Conservation (phyloP, 2,113 vertebrate species). For the Neofelis nebulosa region DNA sequence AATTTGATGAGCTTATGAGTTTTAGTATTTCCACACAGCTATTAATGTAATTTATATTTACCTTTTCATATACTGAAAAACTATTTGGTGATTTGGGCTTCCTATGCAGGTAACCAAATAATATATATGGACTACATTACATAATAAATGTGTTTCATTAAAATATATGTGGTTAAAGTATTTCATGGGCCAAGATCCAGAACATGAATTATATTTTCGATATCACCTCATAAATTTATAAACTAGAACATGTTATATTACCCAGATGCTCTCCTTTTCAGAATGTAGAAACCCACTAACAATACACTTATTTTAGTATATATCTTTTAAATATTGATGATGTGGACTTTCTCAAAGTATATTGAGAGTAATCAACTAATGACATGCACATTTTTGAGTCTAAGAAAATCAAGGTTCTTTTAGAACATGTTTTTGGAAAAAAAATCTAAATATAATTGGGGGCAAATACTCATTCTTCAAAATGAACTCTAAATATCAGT, state of each 20-base stretch:
- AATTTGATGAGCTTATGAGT: not conserved
- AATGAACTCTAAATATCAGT: not conserved
- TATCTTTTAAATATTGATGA: not conserved
- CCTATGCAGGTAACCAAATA: not conserved
- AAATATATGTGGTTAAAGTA: slow-evolving; percentile 38
- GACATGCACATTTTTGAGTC: not conserved
- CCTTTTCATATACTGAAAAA: slow-evolving; percentile 55
- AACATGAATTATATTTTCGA: slow-evolving; percentile 68
- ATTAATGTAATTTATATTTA: slow-evolving; percentile 33
- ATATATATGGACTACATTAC: not conserved
- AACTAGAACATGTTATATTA: slow-evolving; percentile 38
- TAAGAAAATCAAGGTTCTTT: not conserved
- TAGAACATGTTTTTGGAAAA: not conserved
- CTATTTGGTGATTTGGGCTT: not conserved
- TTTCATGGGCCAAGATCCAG: slow-evolving; percentile 14
- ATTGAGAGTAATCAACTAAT: not conserved
- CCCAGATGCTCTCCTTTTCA: not conserved
- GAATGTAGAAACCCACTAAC: not conserved
- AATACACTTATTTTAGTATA: not conserved
- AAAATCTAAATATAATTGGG: not conserved
- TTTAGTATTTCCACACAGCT: slow-evolving; percentile 1
- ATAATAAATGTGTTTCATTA: slow-evolving; percentile 64
- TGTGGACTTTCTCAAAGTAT: not conserved
- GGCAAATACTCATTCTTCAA: not conserved
- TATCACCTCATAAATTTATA: slow-evolving; percentile 67